These are phyloP conservation scores for Grantiella picta DNA, from an alignment of 2,113 vertebrate species.

Conservation along the genomic window DNA sequence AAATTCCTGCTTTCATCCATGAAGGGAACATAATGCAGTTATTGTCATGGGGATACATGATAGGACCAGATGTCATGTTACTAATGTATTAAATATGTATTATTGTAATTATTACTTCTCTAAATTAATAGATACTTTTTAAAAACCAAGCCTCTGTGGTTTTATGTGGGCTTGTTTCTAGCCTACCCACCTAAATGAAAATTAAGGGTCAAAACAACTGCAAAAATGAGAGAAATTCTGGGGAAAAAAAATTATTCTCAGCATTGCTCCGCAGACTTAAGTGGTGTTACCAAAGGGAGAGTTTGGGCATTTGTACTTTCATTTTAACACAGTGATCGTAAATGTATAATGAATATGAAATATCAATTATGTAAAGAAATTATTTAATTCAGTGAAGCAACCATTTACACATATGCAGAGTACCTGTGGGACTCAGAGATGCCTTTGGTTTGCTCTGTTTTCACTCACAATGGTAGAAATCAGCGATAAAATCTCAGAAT, in stretches of 20 bases:
- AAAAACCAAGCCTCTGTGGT: not conserved
- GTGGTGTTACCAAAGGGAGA: not conserved
- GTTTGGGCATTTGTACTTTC: not conserved
- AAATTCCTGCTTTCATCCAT: not conserved
- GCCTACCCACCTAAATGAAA: not conserved
- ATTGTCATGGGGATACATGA: not conserved
- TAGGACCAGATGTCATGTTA: not conserved
- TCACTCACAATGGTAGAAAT: not conserved
- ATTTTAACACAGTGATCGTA: not conserved
- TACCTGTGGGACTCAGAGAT: not conserved
- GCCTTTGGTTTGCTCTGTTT: not conserved
- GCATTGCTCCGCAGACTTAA: not conserved
- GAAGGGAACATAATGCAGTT: not conserved
- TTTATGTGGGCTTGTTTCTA: not conserved
- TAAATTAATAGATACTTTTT: not conserved
- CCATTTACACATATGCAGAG: not conserved
- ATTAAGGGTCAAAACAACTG: not conserved
- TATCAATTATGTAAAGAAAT: not conserved
- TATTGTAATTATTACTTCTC: not conserved
- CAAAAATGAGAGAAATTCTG: not conserved
- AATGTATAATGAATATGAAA: not conserved
- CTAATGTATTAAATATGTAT: not conserved
- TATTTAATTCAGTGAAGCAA: slow-evolving; percentile 1
- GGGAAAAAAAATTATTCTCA: not conserved
- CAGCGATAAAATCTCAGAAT: not conserved